Conservation (phyloP, 2,113 vertebrate genomes). For the Halcyon senegalensis region DNA sequence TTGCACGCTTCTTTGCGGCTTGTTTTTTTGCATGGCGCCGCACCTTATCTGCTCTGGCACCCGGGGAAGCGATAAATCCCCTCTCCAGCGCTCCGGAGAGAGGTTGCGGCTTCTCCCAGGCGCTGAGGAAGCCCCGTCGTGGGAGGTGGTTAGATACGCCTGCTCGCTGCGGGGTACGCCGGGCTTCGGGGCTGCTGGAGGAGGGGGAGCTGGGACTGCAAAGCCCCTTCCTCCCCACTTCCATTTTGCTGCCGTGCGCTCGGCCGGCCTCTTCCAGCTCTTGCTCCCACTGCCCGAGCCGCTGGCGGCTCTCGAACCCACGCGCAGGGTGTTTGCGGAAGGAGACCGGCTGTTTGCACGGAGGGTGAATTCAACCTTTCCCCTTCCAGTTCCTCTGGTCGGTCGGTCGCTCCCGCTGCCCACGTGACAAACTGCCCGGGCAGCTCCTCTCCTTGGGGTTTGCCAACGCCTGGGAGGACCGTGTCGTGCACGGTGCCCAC, state of each 20-base stretch:
- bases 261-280: background rate
- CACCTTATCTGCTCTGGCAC: constrained; percentile 40
- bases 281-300: fast-evolving
- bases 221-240: background rate
- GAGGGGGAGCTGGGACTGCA: background rate
- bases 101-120: background rate
- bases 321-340: background rate
- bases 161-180: background rate
- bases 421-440: background rate
- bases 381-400: background rate
- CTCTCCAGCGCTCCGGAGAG: background rate
- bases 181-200: background rate
- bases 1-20: background rate
- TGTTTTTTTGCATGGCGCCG: background rate
- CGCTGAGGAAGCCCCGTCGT: background rate
- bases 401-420: background rate
- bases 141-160: background rate
- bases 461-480: fast-evolving
- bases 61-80: constrained; percentile 19
- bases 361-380: constrained; percentile 5
- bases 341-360: background rate
- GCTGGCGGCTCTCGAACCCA: fast-evolving
- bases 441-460: background rate
- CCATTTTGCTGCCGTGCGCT: background rate
- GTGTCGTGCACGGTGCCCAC: fast-evolving